Evolutionary conservation across 2,797 vertebrate genomes (phyloP).

Genomic region (Hirundo rustica): DNA sequence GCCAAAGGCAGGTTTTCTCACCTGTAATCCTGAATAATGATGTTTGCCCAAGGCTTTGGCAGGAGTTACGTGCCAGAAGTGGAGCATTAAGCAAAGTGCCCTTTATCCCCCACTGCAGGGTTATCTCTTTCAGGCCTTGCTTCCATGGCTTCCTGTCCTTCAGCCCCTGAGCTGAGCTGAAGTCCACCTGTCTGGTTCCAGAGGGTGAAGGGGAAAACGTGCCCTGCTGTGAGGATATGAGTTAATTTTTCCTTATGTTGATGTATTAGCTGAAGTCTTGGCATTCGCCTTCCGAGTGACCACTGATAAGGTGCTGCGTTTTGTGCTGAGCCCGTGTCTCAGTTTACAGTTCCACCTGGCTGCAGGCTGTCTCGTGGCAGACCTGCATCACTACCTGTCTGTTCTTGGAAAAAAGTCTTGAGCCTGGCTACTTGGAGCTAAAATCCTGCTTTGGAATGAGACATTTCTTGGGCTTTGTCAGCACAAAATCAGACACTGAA

Average conservation of each 20-base stretch:
- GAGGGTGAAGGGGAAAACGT: neutral
- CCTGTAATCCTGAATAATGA: constrained; percentile 5
- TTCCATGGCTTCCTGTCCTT: neutral
- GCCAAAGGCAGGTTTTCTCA: constrained; percentile 58
- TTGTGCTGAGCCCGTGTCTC: neutral
- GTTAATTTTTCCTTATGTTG: constrained; percentile 40
- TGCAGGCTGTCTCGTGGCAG: neutral
- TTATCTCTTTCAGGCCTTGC: constrained; percentile 31
- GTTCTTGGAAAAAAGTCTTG: neutral
- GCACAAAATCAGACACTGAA: neutral
- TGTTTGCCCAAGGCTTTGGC: constrained; percentile 58
- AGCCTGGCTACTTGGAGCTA: neutral
- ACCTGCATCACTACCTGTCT: neutral
- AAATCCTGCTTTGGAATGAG: neutral
- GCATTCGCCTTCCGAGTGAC: neutral
- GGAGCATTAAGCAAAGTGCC: constrained; percentile 47
- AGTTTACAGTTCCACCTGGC: neutral
- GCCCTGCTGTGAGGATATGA: neutral
- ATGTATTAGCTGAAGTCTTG: neutral
- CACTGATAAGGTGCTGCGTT: neutral
- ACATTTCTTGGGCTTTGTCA: neutral
- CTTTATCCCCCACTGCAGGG: constrained; percentile 36
- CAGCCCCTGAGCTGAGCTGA: neutral
- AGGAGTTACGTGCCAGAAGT: constrained; percentile 29
- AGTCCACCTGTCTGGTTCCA: neutral